Evolutionary conservation across 2,113 vertebrate species (phyloP).

Genomic region (Halcyon senegalensis): DNA sequence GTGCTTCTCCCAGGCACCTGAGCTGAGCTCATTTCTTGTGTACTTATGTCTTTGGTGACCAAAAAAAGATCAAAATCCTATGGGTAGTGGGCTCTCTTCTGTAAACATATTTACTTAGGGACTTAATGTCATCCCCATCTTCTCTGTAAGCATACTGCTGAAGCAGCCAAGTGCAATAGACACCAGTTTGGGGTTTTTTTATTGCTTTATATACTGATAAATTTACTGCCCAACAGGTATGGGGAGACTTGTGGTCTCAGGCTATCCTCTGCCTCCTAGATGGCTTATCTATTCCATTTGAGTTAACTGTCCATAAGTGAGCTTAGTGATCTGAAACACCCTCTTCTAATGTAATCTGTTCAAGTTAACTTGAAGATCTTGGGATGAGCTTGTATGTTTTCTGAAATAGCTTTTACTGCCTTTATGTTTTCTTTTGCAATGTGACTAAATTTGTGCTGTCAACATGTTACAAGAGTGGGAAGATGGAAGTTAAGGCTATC

Average conservation of each 20-base stretch:
- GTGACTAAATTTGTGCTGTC: neutral
- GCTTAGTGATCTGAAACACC: neutral
- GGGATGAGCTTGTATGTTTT: neutral
- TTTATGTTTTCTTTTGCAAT: neutral
- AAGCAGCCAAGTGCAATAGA: neutral
- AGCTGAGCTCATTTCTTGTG: neutral
- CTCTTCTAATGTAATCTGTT: neutral
- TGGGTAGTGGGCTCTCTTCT: rapidly evolving
- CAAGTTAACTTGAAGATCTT: neutral
- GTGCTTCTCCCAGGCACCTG: neutral
- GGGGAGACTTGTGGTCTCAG: neutral
- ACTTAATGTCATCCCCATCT: neutral
- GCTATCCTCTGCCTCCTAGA: neutral
- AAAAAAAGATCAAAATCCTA: neutral
- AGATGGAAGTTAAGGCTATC: neutral
- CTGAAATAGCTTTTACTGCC: neutral
- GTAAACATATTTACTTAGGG: neutral
- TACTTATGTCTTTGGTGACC: neutral
- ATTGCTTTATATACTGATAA: neutral
- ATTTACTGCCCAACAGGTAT: neutral
- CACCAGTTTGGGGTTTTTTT: neutral
- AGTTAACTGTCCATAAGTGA: neutral
- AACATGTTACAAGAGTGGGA: neutral
- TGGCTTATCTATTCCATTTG: neutral
- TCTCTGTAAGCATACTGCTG: neutral